These are phyloP conservation scores for Villa cingulata DNA, from an alignment of 2,888 invertebrate genomes.

Conservation along the genomic window DNA sequence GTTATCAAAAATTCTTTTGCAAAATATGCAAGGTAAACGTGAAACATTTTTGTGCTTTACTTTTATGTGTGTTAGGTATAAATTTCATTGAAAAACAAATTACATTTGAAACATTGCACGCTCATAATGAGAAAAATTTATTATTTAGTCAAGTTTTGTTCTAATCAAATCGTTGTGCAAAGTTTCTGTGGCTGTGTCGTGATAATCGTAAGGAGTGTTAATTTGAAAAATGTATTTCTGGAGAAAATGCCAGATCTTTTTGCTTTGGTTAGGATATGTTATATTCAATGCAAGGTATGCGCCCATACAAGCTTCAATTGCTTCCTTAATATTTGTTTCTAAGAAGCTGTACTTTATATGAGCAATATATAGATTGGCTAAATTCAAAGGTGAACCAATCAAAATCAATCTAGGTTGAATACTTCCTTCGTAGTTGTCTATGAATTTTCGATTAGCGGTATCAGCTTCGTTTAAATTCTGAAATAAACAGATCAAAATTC, in stretches of 20 bases:
- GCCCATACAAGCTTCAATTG: too few relatives aligned
- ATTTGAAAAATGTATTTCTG: background rate
- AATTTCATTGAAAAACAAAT: background rate
- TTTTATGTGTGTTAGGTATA: background rate
- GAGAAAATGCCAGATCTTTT: background rate
- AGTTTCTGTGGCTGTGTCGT: too few relatives aligned
- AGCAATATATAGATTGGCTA: too few relatives aligned
- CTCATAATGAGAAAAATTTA: too few relatives aligned
- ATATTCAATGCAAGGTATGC: background rate
- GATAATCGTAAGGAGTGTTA: background rate
- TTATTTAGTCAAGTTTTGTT: too few relatives aligned
- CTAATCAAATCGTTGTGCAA: too few relatives aligned
- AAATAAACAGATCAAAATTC: background rate
- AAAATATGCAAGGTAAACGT: background rate
- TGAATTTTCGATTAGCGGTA: background rate
- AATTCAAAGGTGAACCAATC: background rate
- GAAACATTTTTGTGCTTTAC: background rate
- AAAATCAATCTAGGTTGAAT: background rate
- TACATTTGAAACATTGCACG: background rate
- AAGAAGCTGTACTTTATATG: too few relatives aligned
- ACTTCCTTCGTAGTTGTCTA: background rate
- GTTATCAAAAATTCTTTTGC: background rate
- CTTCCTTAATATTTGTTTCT: too few relatives aligned
- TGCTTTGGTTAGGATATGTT: background rate
- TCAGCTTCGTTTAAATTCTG: background rate